Percentiles rank a stretch among this genome's conserved stretches.
Conservation (phyloP, 2,888 invertebrate species). For the Perithous albicinctus region DNA sequence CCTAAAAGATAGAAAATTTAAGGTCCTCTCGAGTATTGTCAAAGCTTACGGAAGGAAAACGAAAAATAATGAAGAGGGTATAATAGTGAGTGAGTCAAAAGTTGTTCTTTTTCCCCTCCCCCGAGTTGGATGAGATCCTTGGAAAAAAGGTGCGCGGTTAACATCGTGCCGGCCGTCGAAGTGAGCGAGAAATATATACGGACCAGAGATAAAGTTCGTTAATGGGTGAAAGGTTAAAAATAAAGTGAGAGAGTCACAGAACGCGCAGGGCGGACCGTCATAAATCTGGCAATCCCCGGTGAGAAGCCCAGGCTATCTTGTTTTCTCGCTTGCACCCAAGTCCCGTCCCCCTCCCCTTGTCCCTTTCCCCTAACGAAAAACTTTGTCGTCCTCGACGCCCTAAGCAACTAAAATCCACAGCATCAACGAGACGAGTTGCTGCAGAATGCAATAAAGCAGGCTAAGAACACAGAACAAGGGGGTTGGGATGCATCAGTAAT, state of each 20-base stretch:
- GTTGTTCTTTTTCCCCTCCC: constrained; percentile 54
- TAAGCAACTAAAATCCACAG: constrained; percentile 36
- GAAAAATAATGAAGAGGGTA: constrained; percentile 60
- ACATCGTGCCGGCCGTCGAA: constrained; percentile 63
- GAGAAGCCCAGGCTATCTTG: constrained; percentile 73
- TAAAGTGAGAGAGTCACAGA: constrained; percentile 73
- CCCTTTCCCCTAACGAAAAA: constrained; percentile 52
- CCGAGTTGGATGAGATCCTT: constrained; percentile 56
- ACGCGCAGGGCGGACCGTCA: constrained; percentile 79
- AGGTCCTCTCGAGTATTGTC: constrained; percentile 15
- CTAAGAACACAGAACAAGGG: constrained; percentile 55
- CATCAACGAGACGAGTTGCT: constrained; percentile 19
- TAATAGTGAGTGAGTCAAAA: constrained; percentile 47
- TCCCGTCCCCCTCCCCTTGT: constrained; percentile 10
- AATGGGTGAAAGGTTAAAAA: constrained; percentile 84
- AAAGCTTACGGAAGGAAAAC: constrained; percentile 45
- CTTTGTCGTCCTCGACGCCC: constrained; percentile 43
- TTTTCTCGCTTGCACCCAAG: constrained; percentile 49
- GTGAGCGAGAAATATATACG: constrained; percentile 74
- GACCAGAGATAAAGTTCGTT: constrained; percentile 82
- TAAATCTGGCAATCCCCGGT: constrained; percentile 82
- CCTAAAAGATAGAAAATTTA: constrained; percentile 49
- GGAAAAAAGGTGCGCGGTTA: constrained; percentile 60
- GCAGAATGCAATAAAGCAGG: constrained; percentile 56
- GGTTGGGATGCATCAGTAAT: constrained; percentile 4